A percentile compares a stretch with the other conserved stretches of the same genome.
These are phyloP conservation scores for Laticauda laticaudata DNA, from an alignment of 2,113 vertebrate species.

Conservation along the genomic window DNA sequence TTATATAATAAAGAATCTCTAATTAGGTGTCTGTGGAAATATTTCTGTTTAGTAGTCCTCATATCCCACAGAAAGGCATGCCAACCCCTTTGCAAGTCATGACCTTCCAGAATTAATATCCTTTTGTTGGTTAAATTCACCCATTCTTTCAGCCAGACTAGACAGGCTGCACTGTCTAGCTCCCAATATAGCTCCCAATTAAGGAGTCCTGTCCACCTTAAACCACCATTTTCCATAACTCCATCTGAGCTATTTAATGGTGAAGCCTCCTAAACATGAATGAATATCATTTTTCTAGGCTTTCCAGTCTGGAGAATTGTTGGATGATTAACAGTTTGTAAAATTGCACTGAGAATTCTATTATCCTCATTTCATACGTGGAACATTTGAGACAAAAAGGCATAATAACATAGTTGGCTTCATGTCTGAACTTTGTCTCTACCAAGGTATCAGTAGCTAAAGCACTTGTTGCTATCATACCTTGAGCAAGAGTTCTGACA, in stretches of 20 bases:
- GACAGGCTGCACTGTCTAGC: no score
- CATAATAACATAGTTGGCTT: neutral
- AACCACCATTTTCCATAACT: neutral
- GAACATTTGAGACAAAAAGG: neutral
- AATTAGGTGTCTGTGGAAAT: no score
- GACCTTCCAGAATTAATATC: no score
- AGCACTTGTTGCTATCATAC: neutral
- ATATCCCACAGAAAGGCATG: no score
- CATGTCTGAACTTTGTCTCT: neutral
- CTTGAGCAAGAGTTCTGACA: neutral
- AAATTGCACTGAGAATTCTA: neutral
- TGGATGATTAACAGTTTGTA: neutral
- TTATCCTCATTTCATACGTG: neutral
- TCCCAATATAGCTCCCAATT: no score
- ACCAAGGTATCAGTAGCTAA: neutral
- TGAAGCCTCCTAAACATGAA: neutral
- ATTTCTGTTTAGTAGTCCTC: no score
- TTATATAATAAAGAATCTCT: no score
- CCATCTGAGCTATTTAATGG: neutral
- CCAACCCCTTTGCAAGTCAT: no score
- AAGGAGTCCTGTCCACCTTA: neutral
- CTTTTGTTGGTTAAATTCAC: no score
- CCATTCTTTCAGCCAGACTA: no score
- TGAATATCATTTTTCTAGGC: neutral
- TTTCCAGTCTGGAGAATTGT: neutral